Conservation (phyloP, 2,888 invertebrate species). For the Tipula confusa region DNA sequence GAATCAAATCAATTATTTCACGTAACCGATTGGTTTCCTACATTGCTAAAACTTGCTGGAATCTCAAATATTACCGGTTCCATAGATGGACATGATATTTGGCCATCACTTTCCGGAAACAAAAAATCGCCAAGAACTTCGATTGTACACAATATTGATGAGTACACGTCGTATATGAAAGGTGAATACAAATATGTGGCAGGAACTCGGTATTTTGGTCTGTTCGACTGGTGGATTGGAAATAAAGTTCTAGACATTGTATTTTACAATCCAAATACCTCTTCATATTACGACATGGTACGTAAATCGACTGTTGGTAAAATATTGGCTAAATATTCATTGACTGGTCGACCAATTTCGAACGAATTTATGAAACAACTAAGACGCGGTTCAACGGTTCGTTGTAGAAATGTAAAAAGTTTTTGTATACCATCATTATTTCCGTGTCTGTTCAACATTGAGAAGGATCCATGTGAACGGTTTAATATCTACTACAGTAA, state of each 20-base stretch:
- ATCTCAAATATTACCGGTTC: slow-evolving; percentile 40
- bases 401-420: neutral
- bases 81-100: slow-evolving; percentile 65
- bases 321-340: slow-evolving; percentile 37
- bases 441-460: slow-evolving; percentile 53
- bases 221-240: slow-evolving; percentile 39
- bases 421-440: slow-evolving; percentile 42
- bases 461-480: slow-evolving; percentile 53
- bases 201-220: slow-evolving; percentile 42
- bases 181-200: slow-evolving; percentile 45
- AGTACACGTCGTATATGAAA: slow-evolving; percentile 43
- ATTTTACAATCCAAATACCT: slow-evolving; percentile 39
- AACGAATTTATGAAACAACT: neutral
- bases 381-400: neutral
- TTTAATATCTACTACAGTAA: slow-evolving; percentile 43
- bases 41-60: slow-evolving; percentile 52
- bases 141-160: slow-evolving; percentile 68
- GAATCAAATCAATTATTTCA: slow-evolving; percentile 66
- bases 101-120: slow-evolving; percentile 58
- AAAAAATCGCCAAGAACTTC: slow-evolving; percentile 53
- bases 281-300: neutral
- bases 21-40: slow-evolving; percentile 80
- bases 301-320: slow-evolving; percentile 35
- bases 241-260: slow-evolving; percentile 39
- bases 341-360: neutral